Base-by-base conservation (phyloP, 2,113 vertebrate genomes). In the Thunnus thynnus region DNA sequence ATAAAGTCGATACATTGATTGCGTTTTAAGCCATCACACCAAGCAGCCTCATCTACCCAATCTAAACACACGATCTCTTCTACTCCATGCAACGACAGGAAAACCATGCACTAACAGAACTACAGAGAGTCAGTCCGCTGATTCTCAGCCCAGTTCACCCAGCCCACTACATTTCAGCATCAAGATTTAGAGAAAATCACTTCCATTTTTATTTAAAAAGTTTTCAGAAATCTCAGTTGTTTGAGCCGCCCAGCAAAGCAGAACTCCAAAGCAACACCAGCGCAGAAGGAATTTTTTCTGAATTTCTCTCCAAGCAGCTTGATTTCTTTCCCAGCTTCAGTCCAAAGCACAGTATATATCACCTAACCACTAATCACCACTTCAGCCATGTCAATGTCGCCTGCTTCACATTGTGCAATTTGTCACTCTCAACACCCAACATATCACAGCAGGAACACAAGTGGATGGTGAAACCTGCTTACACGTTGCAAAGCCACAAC, bases 31-130 rank as follows among this genome's bases (percentile, higher is more conserved):
- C 52, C 72, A 66, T 68, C 85, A 76, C 65, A 84, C 20, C 63
- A 36, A 82, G 56, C 74, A 86, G 68, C 52, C 69, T 57, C 22
- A 62, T 4, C 10, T 20, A 72, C 48, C 71, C 73, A 20, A 81
- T 74, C 65, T 20, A 71, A 71, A 13, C 22, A 22, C 22, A 22
- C 54, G 12, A 14, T 76, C 10, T 20, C 3, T 13, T 71, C 78
- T 78, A 76, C n/a, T 78, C 16, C 94, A 95, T 95, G 94, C 94
- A 94, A 56, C 4, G 18, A 81, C 8, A 76, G 55, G 20, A 57
- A 57, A 71, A 73, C 8, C 86, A 88, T 93, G 91, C 91, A 90
- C 64, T 22, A 48, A 63, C n/a, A 69, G 41, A 72, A 52, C 17
- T 69, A 18, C 36, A 41, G 6, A 55, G 22, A 66, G n/a, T 61